These are phyloP conservation scores for Patella depressa DNA, from an alignment of 2,888 invertebrate species.

Conservation along the genomic window DNA sequence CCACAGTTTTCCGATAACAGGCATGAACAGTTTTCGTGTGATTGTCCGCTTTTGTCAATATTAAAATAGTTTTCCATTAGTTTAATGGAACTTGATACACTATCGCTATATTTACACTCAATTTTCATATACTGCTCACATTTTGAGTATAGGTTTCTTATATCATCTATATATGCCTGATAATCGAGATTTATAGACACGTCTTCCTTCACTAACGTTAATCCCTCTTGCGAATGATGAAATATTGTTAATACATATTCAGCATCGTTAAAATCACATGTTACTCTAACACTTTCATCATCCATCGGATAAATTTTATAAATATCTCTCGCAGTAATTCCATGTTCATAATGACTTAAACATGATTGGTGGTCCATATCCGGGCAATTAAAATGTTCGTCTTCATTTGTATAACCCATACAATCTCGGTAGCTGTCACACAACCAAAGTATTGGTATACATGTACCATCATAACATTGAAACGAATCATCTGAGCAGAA, in stretches of 20 bases:
- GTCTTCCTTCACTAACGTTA: not conserved
- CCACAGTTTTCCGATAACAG: too few species aligned
- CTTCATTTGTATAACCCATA: constrained; percentile 8
- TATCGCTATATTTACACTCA: not conserved
- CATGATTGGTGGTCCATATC: not conserved
- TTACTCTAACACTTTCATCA: too few species aligned
- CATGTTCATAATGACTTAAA: not conserved
- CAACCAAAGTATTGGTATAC: constrained; percentile 7
- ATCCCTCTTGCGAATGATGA: not conserved
- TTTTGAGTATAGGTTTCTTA: not conserved
- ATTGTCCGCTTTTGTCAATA: too few species aligned
- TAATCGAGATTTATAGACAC: too few species aligned
- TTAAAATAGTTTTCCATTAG: too few species aligned
- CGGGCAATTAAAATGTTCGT: constrained; percentile 2
- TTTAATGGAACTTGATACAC: too few species aligned
- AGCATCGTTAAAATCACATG: not conserved
- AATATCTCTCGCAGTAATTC: not conserved
- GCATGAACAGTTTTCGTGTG: too few species aligned
- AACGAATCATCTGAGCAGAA: constrained; percentile 9
- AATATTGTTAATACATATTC: not conserved
- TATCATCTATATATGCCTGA: not conserved
- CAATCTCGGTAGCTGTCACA: constrained; percentile 14
- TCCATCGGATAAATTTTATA: not conserved
- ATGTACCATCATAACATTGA: constrained; percentile 21
- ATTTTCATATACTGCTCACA: not conserved